phyloP scores from a whole-genome alignment of 1,140 invertebrate species.

The Drosophila punjabiensis region DNA sequence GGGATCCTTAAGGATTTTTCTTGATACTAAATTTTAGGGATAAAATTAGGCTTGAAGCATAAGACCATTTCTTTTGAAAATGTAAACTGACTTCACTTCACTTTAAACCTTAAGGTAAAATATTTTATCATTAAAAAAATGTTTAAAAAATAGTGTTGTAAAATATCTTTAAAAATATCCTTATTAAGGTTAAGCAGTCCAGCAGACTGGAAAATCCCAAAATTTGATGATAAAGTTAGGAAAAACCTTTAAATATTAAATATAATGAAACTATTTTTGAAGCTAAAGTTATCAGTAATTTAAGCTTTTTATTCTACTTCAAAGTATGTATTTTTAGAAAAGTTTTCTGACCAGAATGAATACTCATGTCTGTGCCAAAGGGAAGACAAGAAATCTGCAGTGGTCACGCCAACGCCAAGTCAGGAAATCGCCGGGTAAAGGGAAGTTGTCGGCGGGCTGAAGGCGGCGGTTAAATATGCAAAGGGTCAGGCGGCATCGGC shows the following conservation, averaged over 20 bases:
- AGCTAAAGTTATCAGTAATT: background rate
- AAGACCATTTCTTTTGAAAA: no score
- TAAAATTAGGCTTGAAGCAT: no score
- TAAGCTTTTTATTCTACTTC: background rate
- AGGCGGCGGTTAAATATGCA: slow-evolving; percentile 15
- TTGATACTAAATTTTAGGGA: background rate
- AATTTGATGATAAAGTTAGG: background rate
- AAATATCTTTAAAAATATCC: background rate
- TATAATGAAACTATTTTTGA: background rate
- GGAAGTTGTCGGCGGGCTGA: background rate
- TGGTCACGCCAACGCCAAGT: slow-evolving; percentile 69
- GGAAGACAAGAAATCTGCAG: slow-evolving; percentile 16
- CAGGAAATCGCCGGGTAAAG: slow-evolving; percentile 7
- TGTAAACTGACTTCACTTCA: no score
- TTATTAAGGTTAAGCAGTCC: no score
- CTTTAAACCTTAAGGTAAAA: rapidly evolving
- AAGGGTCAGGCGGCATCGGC: slow-evolving; percentile 70
- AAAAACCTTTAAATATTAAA: background rate
- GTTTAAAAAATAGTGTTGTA: background rate
- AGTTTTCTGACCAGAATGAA: slow-evolving; percentile 5
- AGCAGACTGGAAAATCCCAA: background rate
- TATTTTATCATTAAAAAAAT: background rate
- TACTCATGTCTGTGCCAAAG: slow-evolving; percentile 27
- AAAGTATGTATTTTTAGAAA: background rate
- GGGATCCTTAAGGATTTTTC: background rate